Evolutionary conservation across 1,140 invertebrate genomes (phyloP), one percentile per base, ranked within the genome.

Genomic region (Stegodyphus dumicola): DNA sequence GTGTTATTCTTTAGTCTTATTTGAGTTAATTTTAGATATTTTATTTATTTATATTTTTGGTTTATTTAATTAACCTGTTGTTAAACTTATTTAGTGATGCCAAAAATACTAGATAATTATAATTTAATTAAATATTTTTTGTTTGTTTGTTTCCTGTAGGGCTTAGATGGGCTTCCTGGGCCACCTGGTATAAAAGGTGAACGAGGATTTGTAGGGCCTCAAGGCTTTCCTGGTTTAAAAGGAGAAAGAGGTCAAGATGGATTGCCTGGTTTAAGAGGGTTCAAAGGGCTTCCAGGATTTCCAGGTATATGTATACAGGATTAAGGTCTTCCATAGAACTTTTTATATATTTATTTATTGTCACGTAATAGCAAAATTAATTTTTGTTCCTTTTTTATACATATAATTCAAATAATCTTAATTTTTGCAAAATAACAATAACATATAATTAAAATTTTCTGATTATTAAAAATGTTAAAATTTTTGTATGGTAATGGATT

Each of bases 181-280:
- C 87, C 83, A 17, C 77, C 87, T 52, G 90, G 90, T 54, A 70
- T 67, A 17, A 79, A 85, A 56, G 89, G 89, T 48, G 77, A 87
- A 49, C 88, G 88, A 79, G 89, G 89, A 15, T 18, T 74, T 18
- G 2, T 69, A 15, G 89, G 89, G 7, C 77, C 84, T 10, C 77
- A 81, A 17, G 89, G 89, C 33, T 69, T 87, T 18, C 87, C 87
- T 60, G 88, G 89, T 51, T 52, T 69, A 53, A 88, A 88, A 73
- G 88, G 88, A 10, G 69, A 87, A 66, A 18, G 49, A 53, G 90
- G 89, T 33, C 86, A 90, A 15, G 51, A 69, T 66, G 87, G 87
- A 13, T 91, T 93, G 5, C 91, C 91, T 80, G 93, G 93, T 76
- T 91, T 92, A 73, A 89, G 89, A 77, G 93, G 93, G n/a, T 91